A percentile compares a stretch with the other conserved stretches of the same genome.
phyloP scores from a whole-genome alignment of 1,140 invertebrate species.

The Heliconius nattereri region DNA sequence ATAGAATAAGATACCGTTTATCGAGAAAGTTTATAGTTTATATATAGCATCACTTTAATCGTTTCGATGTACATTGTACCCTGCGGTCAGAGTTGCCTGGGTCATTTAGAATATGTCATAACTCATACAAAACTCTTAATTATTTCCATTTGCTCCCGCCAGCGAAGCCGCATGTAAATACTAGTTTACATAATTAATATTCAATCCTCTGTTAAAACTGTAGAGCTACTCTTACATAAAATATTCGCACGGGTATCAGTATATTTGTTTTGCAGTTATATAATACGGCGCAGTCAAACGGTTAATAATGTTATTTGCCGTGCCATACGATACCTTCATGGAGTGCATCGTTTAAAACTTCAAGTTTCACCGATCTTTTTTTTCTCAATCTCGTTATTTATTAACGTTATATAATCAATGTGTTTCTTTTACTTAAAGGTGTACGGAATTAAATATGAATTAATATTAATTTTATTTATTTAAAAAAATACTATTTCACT shows the following conservation, averaged over 20 bases:
- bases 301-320: slow-evolving; percentile 37
- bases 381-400: not conserved
- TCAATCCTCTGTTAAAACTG: not conserved
- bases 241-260: slow-evolving; percentile 41
- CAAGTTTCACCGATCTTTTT: not conserved
- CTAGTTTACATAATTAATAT: no score
- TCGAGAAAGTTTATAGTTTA: no score
- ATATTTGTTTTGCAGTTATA: slow-evolving; percentile 42
- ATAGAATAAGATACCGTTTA: no score
- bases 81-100: no score
- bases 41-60: no score
- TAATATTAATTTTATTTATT: not conserved
- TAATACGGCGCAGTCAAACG: slow-evolving; percentile 39
- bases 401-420: not conserved
- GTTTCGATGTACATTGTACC: no score
- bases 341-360: slow-evolving; percentile 16
- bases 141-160: no score
- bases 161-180: no score
- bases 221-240: not conserved
- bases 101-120: no score
- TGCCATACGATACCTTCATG: slow-evolving; percentile 29
- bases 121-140: no score
- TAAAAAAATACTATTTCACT: not conserved
- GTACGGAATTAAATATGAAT: not conserved
- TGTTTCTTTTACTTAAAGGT: not conserved